Evolutionary conservation across 2,888 invertebrate species (phyloP).

Genomic region (Aromia moschata): DNA sequence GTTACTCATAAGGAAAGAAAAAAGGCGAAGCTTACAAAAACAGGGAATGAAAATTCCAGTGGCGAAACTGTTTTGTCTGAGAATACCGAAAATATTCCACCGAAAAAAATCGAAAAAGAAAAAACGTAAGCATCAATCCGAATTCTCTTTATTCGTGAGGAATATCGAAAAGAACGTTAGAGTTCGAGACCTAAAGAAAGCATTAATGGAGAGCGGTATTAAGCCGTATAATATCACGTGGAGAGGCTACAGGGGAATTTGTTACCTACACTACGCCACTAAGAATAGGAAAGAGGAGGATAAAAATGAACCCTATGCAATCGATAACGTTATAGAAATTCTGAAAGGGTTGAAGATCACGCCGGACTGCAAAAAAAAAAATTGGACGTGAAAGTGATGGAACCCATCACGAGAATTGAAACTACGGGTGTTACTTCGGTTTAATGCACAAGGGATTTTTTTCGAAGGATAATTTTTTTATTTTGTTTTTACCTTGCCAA

Average conservation of each 20-base stretch:
- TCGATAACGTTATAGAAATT: conserved; percentile 65
- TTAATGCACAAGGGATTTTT: conserved; percentile 46
- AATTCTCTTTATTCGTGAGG: conserved; percentile 72
- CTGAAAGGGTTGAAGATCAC: conserved; percentile 63
- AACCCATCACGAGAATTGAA: conserved; percentile 65
- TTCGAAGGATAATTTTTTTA: not conserved
- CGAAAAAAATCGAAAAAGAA: conserved; percentile 29
- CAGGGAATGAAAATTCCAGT: not conserved
- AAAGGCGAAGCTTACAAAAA: not conserved
- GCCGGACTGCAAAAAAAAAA: conserved; percentile 54
- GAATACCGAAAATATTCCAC: conserved; percentile 32
- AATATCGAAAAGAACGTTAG: conserved; percentile 78
- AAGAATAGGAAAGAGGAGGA: conserved; percentile 58
- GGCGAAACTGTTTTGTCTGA: conserved; percentile 1
- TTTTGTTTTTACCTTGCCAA: conserved; percentile 17
- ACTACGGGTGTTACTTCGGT: conserved; percentile 65
- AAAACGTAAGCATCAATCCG: conserved; percentile 55
- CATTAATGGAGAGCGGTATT: conserved; percentile 76
- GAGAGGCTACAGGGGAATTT: conserved; percentile 62
- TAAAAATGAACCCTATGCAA: conserved; percentile 55
- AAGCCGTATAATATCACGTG: conserved; percentile 81
- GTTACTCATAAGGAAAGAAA: no score
- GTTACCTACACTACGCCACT: conserved; percentile 79
- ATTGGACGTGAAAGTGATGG: conserved; percentile 63
- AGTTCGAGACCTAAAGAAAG: conserved; percentile 79